Conservation (phyloP, 2,888 invertebrate species). For the Macrosiphum euphorbiae region DNA sequence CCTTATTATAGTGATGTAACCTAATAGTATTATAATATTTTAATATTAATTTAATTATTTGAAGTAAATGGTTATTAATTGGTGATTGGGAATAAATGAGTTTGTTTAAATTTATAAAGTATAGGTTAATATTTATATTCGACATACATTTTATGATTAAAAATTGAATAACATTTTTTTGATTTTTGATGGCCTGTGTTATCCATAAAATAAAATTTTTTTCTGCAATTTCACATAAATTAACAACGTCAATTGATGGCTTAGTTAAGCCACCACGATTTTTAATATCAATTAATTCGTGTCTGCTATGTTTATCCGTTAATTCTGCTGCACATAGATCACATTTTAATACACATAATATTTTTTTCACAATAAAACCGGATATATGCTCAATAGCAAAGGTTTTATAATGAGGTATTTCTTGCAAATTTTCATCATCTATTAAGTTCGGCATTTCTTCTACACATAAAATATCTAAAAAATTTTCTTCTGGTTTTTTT, state of each 20-base stretch:
- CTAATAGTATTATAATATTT: slow-evolving; percentile 12
- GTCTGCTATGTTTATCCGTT: not conserved
- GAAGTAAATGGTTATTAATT: slow-evolving; percentile 13
- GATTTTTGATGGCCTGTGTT: slow-evolving; percentile 1
- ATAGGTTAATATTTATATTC: too few species aligned
- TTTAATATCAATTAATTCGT: slow-evolving; percentile 10
- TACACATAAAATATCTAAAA: slow-evolving; percentile 15
- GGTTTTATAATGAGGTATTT: slow-evolving; percentile 10
- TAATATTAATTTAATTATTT: slow-evolving; percentile 8
- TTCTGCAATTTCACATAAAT: slow-evolving; percentile 1
- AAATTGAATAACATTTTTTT: too few species aligned
- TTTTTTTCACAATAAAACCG: slow-evolving; percentile 6
- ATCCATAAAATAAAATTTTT: slow-evolving; percentile 7
- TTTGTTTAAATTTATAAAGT: not conserved
- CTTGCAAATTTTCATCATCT: not conserved
- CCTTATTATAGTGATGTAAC: not conserved
- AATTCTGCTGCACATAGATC: slow-evolving; percentile 17
- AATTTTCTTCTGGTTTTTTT: not conserved
- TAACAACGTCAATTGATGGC: slow-evolving; percentile 12
- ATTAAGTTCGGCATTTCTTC: slow-evolving; percentile 16
- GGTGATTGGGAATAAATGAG: not conserved
- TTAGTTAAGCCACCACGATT: slow-evolving; percentile 12
- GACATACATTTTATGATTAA: too few species aligned
- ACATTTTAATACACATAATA: not conserved
- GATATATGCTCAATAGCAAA: slow-evolving; percentile 14